Base-by-base conservation (phyloP, 2,113 vertebrate species). In the Equus przewalskii region DNA sequence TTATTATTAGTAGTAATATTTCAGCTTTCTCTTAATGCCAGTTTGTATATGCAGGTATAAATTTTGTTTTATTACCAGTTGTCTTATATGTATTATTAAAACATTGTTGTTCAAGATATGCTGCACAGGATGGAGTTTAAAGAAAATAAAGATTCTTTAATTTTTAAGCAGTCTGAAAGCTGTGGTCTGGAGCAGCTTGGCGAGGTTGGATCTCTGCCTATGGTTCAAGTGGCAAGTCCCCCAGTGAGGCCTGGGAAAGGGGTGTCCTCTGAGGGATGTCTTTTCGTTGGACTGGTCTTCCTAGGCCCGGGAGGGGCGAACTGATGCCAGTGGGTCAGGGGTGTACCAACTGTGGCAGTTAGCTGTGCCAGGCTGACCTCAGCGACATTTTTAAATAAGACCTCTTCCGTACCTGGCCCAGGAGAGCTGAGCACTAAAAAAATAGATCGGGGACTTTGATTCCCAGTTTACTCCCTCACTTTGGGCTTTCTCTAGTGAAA, bases 61-160 rank as follows among this genome's bases (percentile, higher is more conserved):
- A 69, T 76, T 91, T 90, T 92, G 65, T 49, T 85, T 72, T 91
- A 89, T 91, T 72, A 86, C 56, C 51, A 49, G 33, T 82, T 79
- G 60, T 84, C 60, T 81, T 75, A n/a, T 67, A 60, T 36, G 28
- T 88, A 65, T 96, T 92, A 84, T 91, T 84, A 89, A 91, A 90
- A 54, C 13, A 69, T 54, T 93, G 89, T 84, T 89, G 70, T 89
- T 95, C 21, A 85, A 60, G 76, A 73, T 72, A 54, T 81, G 28
- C 51, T 95, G n/a, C 65, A 51, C 6, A 26, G 44, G 33, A 76
- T 67, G 44, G 22, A 92, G 11, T 88, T 92, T 65, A 46, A 62
- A 94, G 64, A 97, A 60, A 91, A 86, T 41, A 85, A 94, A 67
- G 51, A 5, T 80, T 82, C 76, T 72, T 94, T 91, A n/a, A 84